Evolutionary conservation across 2,888 invertebrate species (phyloP).

Genomic region (Subacronicta megacephala): DNA sequence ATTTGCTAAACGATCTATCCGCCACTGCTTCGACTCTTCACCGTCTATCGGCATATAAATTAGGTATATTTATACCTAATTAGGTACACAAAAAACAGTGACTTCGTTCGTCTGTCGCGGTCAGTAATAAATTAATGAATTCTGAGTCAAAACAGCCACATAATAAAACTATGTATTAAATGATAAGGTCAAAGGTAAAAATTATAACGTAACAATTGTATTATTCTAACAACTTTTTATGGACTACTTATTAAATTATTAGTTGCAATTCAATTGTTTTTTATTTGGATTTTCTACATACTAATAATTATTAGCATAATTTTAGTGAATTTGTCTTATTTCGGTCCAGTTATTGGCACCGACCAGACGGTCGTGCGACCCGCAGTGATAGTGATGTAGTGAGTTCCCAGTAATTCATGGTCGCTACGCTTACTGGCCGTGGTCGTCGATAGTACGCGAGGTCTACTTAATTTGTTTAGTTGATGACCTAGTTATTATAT

Average conservation of each 20-base stretch:
- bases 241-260: too few species aligned
- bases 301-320: too few species aligned
- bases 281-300: too few species aligned
- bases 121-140: constrained; percentile 8
- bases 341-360: too few species aligned
- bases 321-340: too few species aligned
- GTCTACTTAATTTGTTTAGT: neutral
- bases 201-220: too few species aligned
- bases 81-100: neutral
- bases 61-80: constrained; percentile 5
- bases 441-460: neutral
- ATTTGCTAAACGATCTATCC: constrained; percentile 11
- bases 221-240: too few species aligned
- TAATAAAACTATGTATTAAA: constrained; percentile 15
- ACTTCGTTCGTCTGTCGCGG: constrained; percentile 12
- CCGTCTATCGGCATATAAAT: constrained; percentile 17
- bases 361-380: too few species aligned
- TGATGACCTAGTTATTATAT: neutral
- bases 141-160: constrained; percentile 38
- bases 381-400: too few species aligned
- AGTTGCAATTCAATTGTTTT: too few species aligned
- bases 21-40: constrained; percentile 14
- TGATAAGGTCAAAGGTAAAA: neutral
- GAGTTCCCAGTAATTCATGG: too few species aligned
- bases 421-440: neutral